Conservation (phyloP, 2,888 invertebrate species). For the Chrysolina americana region DNA sequence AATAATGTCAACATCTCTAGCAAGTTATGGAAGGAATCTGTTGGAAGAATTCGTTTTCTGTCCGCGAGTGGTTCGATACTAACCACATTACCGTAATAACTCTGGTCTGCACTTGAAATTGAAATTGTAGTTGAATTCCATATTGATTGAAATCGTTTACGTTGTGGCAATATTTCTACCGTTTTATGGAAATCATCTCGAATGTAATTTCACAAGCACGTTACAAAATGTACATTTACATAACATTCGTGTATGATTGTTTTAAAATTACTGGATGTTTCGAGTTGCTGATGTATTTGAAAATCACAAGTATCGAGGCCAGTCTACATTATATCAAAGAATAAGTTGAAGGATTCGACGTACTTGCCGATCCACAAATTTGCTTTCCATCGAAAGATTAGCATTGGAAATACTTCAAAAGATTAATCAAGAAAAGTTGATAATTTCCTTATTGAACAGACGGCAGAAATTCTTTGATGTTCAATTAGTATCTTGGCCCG, state of each 20-base stretch:
- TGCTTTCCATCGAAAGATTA: background rate
- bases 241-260: no score
- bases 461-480: slow-evolving; percentile 21
- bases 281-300: no score
- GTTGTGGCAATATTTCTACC: no score
- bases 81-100: background rate
- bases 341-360: no score
- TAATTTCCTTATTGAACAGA: background rate
- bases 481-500: background rate
- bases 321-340: no score
- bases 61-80: background rate
- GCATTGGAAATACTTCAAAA: background rate
- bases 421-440: background rate
- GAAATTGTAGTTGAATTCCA: background rate
- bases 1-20: slow-evolving; percentile 33
- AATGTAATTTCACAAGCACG: no score
- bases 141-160: background rate
- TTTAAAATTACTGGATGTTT: no score
- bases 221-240: no score
- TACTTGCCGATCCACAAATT: background rate
- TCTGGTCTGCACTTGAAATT: background rate
- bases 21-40: slow-evolving; percentile 26
- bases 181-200: no score
- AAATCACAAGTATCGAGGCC: no score
- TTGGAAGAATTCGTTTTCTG: background rate